phyloP scores from a whole-genome alignment of 1,140 invertebrate genomes.

The Drosophila miranda region DNA sequence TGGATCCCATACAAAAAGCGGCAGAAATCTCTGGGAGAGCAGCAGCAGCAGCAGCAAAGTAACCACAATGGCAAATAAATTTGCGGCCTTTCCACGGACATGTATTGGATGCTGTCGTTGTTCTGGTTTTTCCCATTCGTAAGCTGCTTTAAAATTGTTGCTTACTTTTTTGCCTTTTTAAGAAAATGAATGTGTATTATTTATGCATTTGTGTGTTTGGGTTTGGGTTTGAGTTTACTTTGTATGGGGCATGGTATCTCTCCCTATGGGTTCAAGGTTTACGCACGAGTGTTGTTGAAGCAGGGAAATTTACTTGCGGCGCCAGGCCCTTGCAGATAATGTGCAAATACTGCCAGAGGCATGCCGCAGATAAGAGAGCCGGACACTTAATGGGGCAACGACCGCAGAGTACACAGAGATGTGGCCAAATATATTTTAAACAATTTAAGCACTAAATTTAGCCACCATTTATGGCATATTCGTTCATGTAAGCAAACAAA shows the following conservation, averaged over 20 bases:
- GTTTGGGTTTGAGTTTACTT: slow-evolving; percentile 36
- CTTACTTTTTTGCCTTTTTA: slow-evolving; percentile 31
- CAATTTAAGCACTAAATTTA: slow-evolving; percentile 2
- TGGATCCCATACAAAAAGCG: slow-evolving; percentile 4
- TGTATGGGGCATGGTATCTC: slow-evolving; percentile 28
- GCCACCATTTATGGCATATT: too few relatives aligned
- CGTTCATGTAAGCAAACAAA: slow-evolving; percentile 15
- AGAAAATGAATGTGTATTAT: slow-evolving; percentile 49
- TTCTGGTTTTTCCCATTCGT: slow-evolving; percentile 22
- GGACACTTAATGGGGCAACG: slow-evolving; percentile 1
- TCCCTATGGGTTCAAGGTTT: slow-evolving; percentile 42
- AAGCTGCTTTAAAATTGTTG: slow-evolving; percentile 48
- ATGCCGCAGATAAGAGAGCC: slow-evolving; percentile 7
- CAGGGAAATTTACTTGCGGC: slow-evolving; percentile 51
- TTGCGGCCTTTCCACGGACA: slow-evolving; percentile 56
- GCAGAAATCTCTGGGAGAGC: slow-evolving; percentile 10
- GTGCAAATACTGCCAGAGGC: slow-evolving; percentile 27
- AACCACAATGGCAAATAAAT: slow-evolving; percentile 78
- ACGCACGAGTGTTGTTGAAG: slow-evolving; percentile 63
- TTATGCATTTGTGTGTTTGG: slow-evolving; percentile 37
- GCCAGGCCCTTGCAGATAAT: slow-evolving; percentile 41
- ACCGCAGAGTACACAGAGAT: neutral
- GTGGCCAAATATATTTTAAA: slow-evolving; percentile 5
- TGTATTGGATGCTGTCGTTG: slow-evolving; percentile 35
- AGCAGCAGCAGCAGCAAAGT: slow-evolving; percentile 40